Evolutionary conservation across 64 coral and sea anemone species (phyloP).

Genomic region (Stichodactyla helianthus): DNA sequence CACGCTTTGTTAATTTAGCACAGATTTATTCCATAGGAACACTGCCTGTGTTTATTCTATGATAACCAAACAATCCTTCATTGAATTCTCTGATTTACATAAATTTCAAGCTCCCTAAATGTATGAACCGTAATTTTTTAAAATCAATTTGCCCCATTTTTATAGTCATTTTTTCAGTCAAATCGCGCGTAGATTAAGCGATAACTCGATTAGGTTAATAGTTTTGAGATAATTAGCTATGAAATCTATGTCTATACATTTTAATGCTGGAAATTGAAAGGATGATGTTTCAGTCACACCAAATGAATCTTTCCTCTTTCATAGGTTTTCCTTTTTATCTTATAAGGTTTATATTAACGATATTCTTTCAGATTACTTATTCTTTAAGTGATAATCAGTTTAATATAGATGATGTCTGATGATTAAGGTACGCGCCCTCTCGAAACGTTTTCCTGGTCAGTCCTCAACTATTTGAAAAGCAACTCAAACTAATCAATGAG

Average conservation of each 20-base stretch:
- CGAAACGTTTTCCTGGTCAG: background rate
- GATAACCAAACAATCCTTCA: background rate
- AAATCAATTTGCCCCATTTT: background rate
- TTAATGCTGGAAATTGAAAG: no score
- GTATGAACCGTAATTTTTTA: background rate
- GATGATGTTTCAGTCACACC: no score
- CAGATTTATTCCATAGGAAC: background rate
- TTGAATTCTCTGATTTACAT: background rate
- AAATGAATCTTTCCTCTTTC: background rate
- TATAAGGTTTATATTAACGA: background rate
- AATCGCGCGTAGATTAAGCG: conserved; percentile 5
- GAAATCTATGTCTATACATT: background rate
- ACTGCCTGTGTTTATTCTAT: background rate
- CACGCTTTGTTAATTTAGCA: background rate
- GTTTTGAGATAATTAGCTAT: background rate
- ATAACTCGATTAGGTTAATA: conserved; percentile 13
- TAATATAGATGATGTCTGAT: background rate
- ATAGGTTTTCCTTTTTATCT: background rate
- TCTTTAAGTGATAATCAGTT: background rate
- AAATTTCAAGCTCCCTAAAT: background rate
- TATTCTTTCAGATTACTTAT: background rate
- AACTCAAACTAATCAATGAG: background rate
- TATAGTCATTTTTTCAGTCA: background rate
- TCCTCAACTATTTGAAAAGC: background rate
- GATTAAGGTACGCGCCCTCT: background rate